These are phyloP conservation scores for Falcunculus frontatus DNA, from an alignment of 2,113 vertebrate species.

Conservation along the genomic window DNA sequence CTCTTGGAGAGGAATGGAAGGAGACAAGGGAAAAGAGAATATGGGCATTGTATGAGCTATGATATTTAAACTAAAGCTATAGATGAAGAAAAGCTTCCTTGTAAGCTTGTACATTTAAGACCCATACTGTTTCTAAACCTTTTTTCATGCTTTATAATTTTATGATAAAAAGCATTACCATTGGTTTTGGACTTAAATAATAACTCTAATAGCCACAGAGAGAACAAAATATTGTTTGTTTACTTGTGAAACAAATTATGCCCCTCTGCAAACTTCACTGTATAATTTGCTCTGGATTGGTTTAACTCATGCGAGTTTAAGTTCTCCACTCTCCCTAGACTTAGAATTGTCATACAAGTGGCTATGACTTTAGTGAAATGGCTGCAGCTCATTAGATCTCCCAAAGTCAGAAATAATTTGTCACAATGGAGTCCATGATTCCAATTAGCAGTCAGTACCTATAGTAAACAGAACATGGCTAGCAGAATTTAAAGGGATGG, in stretches of 20 bases:
- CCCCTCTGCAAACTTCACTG: slow-evolving; percentile 49
- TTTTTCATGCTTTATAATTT: slow-evolving; percentile 86
- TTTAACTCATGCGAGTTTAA: slow-evolving; percentile 1
- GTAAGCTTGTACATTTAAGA: slow-evolving; percentile 78
- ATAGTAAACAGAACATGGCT: background rate
- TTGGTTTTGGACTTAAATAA: slow-evolving; percentile 79
- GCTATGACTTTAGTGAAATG: background rate
- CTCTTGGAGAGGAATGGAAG: background rate
- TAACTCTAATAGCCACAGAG: slow-evolving; percentile 66
- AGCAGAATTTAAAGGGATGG: background rate
- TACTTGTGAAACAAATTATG: slow-evolving; percentile 77
- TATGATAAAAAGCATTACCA: slow-evolving; percentile 75
- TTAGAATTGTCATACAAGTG: background rate
- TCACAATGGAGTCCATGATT: background rate
- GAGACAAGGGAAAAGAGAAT: slow-evolving; percentile 25
- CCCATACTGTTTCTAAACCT: slow-evolving; percentile 78
- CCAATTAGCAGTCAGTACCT: background rate
- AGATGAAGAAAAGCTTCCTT: slow-evolving; percentile 70
- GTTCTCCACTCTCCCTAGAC: background rate
- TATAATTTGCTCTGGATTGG: slow-evolving; percentile 72
- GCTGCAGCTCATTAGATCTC: background rate
- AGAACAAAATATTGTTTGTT: slow-evolving; percentile 78
- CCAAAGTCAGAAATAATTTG: slow-evolving; percentile 4
- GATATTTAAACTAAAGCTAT: slow-evolving; percentile 71
- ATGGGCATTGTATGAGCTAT: background rate